Conservation (phyloP, 2,888 invertebrate genomes). For the Drosophila emarginata region DNA sequence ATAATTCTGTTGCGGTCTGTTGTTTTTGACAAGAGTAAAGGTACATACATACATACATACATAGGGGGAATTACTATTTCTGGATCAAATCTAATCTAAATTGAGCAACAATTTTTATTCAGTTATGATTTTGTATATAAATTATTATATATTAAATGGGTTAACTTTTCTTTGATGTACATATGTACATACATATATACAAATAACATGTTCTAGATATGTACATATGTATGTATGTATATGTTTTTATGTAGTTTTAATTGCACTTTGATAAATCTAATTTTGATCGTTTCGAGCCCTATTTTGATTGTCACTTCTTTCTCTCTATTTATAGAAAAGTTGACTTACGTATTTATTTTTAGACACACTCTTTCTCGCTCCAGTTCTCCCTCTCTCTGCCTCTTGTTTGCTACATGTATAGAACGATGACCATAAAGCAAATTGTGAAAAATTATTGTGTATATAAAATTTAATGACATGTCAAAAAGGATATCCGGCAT, state of each 20-base stretch:
- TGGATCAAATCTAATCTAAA: too few species aligned
- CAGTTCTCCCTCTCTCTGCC: neutral
- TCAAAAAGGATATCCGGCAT: constrained; percentile 79
- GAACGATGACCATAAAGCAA: constrained; percentile 70
- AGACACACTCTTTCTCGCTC: neutral
- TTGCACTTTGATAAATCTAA: neutral
- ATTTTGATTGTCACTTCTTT: neutral
- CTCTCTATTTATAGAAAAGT: neutral
- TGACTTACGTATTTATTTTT: neutral
- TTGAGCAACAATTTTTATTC: too few species aligned
- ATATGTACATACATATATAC: too few species aligned
- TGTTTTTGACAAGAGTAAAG: constrained; percentile 18
- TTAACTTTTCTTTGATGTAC: too few species aligned
- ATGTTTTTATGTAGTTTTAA: neutral
- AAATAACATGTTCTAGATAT: too few species aligned
- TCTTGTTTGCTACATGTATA: neutral
- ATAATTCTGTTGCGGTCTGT: constrained; percentile 64
- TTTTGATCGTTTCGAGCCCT: neutral
- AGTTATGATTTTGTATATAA: too few species aligned
- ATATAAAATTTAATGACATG: constrained; percentile 78
- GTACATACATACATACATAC: neutral
- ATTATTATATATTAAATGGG: too few species aligned
- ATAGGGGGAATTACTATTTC: too few species aligned
- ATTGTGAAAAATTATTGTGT: constrained; percentile 78
- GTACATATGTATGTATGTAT: too few species aligned